These are phyloP conservation scores for Coreius guichenoti DNA, from an alignment of 2,797 vertebrate species.

Conservation along the genomic window DNA sequence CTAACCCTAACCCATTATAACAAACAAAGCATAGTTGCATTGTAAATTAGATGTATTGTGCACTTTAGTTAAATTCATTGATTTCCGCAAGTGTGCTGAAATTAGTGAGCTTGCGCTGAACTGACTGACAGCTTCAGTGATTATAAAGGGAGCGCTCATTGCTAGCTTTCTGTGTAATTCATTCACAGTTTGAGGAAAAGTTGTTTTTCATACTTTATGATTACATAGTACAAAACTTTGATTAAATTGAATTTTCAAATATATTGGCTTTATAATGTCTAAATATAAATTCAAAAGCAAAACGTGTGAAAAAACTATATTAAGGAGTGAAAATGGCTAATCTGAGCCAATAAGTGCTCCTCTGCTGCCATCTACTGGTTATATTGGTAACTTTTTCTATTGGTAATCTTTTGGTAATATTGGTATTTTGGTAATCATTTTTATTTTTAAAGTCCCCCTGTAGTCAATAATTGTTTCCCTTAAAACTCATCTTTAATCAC, in stretches of 20 bases:
- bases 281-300: neutral
- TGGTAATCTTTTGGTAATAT: too few species aligned
- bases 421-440: too few species aligned
- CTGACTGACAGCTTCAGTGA: neutral
- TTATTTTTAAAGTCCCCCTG: too few species aligned
- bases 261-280: neutral
- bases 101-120: neutral
- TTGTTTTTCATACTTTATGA: neutral
- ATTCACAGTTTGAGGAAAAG: too few species aligned
- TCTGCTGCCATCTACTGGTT: too few species aligned
- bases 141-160: neutral
- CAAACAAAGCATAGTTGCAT: neutral
- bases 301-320: too few species aligned
- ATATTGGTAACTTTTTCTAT: neutral
- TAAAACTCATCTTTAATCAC: too few species aligned
- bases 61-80: neutral
- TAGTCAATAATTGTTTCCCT: too few species aligned
- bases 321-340: too few species aligned
- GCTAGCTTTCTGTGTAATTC: neutral
- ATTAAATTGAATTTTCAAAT: neutral
- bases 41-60: neutral
- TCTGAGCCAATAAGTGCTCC: too few species aligned
- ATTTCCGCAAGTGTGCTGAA: neutral
- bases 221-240: neutral
- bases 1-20: neutral